Percentiles rank a stretch among this genome's conserved stretches.
These are phyloP conservation scores for Stegodyphus dumicola DNA, from an alignment of 1,140 invertebrate genomes.

Conservation along the genomic window DNA sequence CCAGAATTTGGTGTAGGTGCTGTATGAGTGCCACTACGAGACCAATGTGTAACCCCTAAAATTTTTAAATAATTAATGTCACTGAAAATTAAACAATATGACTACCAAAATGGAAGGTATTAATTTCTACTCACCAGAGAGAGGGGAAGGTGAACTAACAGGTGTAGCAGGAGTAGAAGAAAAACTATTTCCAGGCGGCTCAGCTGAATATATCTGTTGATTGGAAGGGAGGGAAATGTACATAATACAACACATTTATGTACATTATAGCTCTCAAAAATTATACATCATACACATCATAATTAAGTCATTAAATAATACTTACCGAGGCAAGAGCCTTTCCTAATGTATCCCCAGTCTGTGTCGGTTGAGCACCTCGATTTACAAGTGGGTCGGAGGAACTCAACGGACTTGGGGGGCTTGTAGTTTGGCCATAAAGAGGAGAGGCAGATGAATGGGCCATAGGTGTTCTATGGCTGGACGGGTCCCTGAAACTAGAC, in stretches of 20 bases:
- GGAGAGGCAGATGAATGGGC: constrained; percentile 82
- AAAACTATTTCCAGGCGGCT: constrained; percentile 92
- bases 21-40: constrained; percentile 42
- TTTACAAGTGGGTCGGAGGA: constrained; percentile 67
- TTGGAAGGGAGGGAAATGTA: neutral
- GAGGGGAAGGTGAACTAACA: constrained; percentile 73
- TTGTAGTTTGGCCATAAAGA: constrained; percentile 64
- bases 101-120: neutral
- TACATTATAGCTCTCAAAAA: constrained; percentile 1
- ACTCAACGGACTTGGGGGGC: constrained; percentile 45
- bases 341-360: constrained; percentile 79
- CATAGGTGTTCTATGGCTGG: constrained; percentile 89
- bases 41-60: constrained; percentile 59
- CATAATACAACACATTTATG: constrained; percentile 29
- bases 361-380: constrained; percentile 70
- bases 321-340: constrained; percentile 76
- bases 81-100: neutral
- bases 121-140: constrained; percentile 58
- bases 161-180: constrained; percentile 83
- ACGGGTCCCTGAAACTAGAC: constrained; percentile 85
- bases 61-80: constrained; percentile 1
- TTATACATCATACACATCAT: neutral
- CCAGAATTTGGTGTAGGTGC: constrained; percentile 45
- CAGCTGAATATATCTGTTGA: constrained; percentile 84
- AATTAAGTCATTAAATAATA: neutral